These are phyloP conservation scores for Siniperca knerii DNA, from an alignment of 2,113 vertebrate species.

Conservation along the genomic window DNA sequence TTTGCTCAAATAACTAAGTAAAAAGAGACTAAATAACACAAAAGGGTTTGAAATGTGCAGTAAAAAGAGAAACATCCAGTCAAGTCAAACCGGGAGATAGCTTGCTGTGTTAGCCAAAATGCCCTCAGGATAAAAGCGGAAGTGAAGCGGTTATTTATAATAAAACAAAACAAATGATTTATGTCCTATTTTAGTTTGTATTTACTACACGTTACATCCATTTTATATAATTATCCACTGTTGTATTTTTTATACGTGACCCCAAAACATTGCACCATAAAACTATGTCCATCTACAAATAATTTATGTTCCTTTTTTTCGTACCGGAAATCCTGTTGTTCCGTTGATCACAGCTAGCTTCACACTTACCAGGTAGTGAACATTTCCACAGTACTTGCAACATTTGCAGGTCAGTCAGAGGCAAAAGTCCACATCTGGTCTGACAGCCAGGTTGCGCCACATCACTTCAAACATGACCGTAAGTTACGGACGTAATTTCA, in stretches of 20 bases:
- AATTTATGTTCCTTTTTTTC: not conserved
- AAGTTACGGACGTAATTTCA: not conserved
- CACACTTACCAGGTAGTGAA: not conserved
- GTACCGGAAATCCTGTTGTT: constrained; percentile 37
- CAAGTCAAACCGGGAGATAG: not conserved
- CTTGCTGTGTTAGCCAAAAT: not conserved
- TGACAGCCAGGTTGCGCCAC: not conserved
- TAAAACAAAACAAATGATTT: not conserved
- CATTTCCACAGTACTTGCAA: too few relatives aligned
- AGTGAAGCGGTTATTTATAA: too few relatives aligned
- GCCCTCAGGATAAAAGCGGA: not conserved
- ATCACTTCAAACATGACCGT: constrained; percentile 63
- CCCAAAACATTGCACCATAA: not conserved
- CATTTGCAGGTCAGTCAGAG: not conserved
- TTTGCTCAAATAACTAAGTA: fast-evolving
- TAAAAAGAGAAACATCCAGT: not conserved
- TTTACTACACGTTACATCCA: not conserved
- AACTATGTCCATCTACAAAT: not conserved
- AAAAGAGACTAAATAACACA: not conserved
- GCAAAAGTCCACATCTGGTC: not conserved
- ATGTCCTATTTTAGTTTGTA: not conserved
- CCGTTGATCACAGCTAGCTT: not conserved
- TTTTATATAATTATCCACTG: not conserved
- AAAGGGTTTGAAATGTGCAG: not conserved
- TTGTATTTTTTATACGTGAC: too few relatives aligned